Evolutionary conservation across 2,113 vertebrate genomes (phyloP).

Genomic region (Periophthalmus modestus): DNA sequence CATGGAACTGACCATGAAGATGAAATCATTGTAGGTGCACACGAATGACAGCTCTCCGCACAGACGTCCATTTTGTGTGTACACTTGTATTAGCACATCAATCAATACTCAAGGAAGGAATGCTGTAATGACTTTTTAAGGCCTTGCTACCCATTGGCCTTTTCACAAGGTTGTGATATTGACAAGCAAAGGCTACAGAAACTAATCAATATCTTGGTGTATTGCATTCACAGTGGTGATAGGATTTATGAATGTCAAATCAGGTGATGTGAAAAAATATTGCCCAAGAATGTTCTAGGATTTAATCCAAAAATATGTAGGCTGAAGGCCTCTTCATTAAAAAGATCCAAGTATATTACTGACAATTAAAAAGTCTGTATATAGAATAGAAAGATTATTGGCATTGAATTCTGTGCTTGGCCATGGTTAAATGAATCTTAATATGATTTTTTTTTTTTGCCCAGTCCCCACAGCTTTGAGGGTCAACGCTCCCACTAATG

Average conservation of each 20-base stretch:
- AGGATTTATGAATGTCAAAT: slow-evolving; percentile 55
- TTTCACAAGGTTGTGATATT: slow-evolving; percentile 69
- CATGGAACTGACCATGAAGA: slow-evolving; percentile 35
- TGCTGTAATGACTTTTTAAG: slow-evolving; percentile 72
- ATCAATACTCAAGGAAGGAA: slow-evolving; percentile 63
- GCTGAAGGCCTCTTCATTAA: too few relatives aligned
- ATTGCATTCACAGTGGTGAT: slow-evolving; percentile 57
- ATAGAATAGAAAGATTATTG: neutral
- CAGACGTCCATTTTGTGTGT: slow-evolving; percentile 5
- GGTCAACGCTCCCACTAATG: slow-evolving; percentile 80
- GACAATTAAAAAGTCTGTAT: too few relatives aligned
- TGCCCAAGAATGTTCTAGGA: neutral
- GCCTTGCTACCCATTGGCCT: slow-evolving; percentile 58
- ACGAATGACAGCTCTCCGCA: slow-evolving; percentile 4
- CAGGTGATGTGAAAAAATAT: slow-evolving; percentile 32
- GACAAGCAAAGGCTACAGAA: slow-evolving; percentile 57
- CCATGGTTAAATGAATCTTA: neutral
- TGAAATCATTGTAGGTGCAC: slow-evolving; percentile 46
- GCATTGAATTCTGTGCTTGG: neutral
- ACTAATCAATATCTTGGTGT: slow-evolving; percentile 54
- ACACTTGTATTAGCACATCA: slow-evolving; percentile 17
- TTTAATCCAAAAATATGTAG: neutral
- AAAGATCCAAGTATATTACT: too few relatives aligned
- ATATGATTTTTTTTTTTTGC: slow-evolving; percentile 32
- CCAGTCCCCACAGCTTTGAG: slow-evolving; percentile 81